Evolutionary conservation across 2,797 vertebrate species (phyloP).

Genomic region (Bufotes viridis): DNA sequence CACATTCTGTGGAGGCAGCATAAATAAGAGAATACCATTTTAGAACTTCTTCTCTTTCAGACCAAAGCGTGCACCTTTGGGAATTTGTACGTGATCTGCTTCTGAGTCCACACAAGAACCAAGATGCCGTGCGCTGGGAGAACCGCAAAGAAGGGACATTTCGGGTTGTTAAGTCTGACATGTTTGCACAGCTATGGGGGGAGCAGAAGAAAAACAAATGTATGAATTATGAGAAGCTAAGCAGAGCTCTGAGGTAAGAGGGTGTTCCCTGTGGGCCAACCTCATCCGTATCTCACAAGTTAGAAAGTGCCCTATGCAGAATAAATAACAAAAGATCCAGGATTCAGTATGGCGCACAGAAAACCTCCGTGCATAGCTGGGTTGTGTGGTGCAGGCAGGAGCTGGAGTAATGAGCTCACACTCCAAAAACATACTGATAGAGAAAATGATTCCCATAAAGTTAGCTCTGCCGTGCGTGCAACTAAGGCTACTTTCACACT

Average conservation of each 20-base stretch:
- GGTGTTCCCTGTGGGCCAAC: background rate
- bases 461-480: too few species aligned
- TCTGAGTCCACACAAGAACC: slow-evolving; percentile 41
- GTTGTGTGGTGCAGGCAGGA: too few species aligned
- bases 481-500: too few species aligned
- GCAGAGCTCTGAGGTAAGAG: slow-evolving; percentile 54
- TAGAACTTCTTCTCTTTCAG: slow-evolving; percentile 1
- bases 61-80: slow-evolving; percentile 57
- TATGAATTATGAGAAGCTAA: slow-evolving; percentile 63
- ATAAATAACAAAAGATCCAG: too few species aligned
- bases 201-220: slow-evolving; percentile 55
- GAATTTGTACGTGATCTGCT: slow-evolving; percentile 58
- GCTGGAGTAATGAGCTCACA: too few species aligned
- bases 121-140: slow-evolving; percentile 53
- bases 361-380: too few species aligned
- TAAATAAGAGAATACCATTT: too few species aligned
- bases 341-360: too few species aligned
- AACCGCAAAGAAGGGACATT: slow-evolving; percentile 57
- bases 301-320: too few species aligned
- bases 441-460: too few species aligned
- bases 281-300: background rate
- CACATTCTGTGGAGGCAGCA: background rate
- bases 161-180: slow-evolving; percentile 49
- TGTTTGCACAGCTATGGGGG: slow-evolving; percentile 58
- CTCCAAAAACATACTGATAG: too few species aligned